Evolutionary conservation across 1,140 invertebrate species (phyloP).

Genomic region (Musca domestica): DNA sequence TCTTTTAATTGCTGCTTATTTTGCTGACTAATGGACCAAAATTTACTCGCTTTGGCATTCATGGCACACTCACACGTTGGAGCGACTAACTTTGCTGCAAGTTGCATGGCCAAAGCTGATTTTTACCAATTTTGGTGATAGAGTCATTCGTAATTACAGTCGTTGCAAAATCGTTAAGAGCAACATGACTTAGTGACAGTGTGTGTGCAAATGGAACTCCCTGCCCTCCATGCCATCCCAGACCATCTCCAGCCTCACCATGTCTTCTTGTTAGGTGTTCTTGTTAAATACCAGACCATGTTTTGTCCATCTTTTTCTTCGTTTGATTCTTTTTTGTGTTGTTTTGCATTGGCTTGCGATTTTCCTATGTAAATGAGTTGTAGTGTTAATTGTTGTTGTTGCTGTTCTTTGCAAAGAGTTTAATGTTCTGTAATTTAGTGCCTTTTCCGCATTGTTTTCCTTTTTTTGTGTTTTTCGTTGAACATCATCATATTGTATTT

Average conservation of each 20-base stretch:
- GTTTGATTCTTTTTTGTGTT: background rate
- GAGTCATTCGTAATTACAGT: conserved; percentile 18
- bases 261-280: background rate
- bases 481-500: background rate
- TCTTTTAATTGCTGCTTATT: background rate
- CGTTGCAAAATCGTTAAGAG: conserved; percentile 9
- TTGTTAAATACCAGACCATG: background rate
- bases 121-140: conserved; percentile 12
- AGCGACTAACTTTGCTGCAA: no score
- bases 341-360: background rate
- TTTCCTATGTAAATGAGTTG: conserved; percentile 19
- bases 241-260: background rate
- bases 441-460: background rate
- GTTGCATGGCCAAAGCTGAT: no score
- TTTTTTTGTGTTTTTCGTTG: background rate
- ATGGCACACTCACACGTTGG: background rate
- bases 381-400: conserved; percentile 19
- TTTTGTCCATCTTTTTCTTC: background rate
- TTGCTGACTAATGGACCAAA: background rate
- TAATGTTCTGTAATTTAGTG: conserved; percentile 22
- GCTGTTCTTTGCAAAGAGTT: background rate
- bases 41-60: background rate
- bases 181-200: no score
- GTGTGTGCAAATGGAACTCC: no score
- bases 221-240: background rate